Evolutionary conservation across 2,113 vertebrate genomes (phyloP), one percentile per base, ranked within the genome.

Genomic region (Agelaius tricolor): DNA sequence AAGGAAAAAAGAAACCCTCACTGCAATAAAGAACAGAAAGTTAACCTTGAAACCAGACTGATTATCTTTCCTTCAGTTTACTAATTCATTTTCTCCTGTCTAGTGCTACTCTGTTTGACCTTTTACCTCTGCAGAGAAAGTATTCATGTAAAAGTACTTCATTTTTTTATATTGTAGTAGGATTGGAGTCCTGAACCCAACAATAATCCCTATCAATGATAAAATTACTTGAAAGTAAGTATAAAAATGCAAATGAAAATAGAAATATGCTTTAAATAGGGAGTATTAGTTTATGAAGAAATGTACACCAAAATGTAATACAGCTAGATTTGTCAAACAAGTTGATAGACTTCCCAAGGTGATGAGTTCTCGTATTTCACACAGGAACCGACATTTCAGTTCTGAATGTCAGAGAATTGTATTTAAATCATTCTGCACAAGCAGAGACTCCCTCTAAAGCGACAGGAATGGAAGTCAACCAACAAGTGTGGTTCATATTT

Each of bases 21-120:
- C 41, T 69, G 13, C 30, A 58, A 11, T 67, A 89, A 87, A 58
- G 71, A 87, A 37, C 31, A 92, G 61, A 68, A 93, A 74, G 47
- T 65, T 95, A 72, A 59, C 49, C n/a, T 41, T 54, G 67, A 83
- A 90, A 30, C 39, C 33, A 77, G 47, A 73, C 51, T 66, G 37
- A 58, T 89, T 72, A n/a, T 80, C 43, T 92, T 71, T 74, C 41
- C 51, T 89, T 76, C 51, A 43, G 39, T 78, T 94, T 74, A 39
- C 33, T 77, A 47, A 72, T 59, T 76, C 31, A 43, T 81, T 81
- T 95, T 75, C 47, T 87, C 6, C 1, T 55, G 30, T 84, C 74
- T 82, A 46, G 2, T 84, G 43, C 76, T 91, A 31, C 33, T 79
- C 17, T 26, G 7, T n/a, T 81, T 91, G 49, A 68, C 30, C 33